These are phyloP conservation scores for Noctua janthe DNA, from an alignment of 2,888 invertebrate genomes.

Conservation along the genomic window DNA sequence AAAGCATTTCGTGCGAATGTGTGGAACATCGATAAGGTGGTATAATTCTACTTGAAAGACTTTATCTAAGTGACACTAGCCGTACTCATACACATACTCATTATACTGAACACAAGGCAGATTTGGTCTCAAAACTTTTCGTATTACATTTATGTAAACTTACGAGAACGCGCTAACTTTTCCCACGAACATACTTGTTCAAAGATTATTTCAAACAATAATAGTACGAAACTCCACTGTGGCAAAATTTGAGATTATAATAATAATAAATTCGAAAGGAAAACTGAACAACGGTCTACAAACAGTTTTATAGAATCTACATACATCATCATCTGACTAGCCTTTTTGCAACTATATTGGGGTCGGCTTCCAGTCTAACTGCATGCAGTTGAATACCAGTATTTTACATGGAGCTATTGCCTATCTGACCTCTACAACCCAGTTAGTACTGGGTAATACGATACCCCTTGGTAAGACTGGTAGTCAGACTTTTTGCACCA, in stretches of 20 bases:
- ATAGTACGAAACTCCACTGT: background rate
- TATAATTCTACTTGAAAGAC: background rate
- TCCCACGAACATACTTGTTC: background rate
- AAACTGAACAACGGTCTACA: background rate
- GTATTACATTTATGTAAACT: background rate
- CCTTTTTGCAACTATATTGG: too few relatives aligned
- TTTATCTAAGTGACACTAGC: background rate
- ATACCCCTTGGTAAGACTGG: too few relatives aligned
- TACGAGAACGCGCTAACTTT: background rate
- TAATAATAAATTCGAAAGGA: background rate
- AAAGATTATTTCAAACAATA: slow-evolving; percentile 26
- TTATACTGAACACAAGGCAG: background rate
- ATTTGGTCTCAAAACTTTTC: slow-evolving; percentile 20
- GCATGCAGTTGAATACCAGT: too few relatives aligned
- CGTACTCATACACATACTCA: background rate
- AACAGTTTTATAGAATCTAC: background rate
- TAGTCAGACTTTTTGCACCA: too few relatives aligned
- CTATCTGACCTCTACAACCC: too few relatives aligned
- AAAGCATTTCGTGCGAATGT: too few relatives aligned
- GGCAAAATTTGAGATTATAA: slow-evolving; percentile 4
- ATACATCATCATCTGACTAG: too few relatives aligned
- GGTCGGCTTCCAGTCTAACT: too few relatives aligned
- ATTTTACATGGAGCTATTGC: too few relatives aligned
- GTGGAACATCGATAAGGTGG: too few relatives aligned
- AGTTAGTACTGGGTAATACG: too few relatives aligned